These are phyloP conservation scores for Drosophila melanica DNA, from an alignment of 1,140 invertebrate species.

Conservation along the genomic window DNA sequence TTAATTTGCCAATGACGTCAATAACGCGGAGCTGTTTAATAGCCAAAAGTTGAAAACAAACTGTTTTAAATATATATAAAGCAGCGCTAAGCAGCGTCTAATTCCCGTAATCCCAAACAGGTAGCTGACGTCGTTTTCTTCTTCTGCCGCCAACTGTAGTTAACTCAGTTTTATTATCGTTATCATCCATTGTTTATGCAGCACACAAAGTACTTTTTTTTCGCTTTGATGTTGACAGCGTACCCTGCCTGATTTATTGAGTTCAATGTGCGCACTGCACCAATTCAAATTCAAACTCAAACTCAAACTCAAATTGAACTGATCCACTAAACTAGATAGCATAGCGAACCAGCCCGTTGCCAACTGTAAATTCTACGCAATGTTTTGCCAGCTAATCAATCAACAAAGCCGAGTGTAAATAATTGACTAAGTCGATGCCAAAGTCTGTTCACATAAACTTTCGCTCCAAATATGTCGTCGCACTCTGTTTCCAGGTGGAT, in stretches of 20 bases:
- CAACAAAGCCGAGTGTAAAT: slow-evolving; percentile 36
- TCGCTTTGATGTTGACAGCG: slow-evolving; percentile 19
- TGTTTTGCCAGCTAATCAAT: slow-evolving; percentile 35
- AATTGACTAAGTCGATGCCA: slow-evolving; percentile 33
- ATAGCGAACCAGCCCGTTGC: background rate
- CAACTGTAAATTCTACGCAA: slow-evolving; percentile 2
- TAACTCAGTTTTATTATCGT: slow-evolving; percentile 41
- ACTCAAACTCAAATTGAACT: too few relatives aligned
- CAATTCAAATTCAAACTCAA: background rate
- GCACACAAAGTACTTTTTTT: slow-evolving; percentile 22
- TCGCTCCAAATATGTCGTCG: slow-evolving; percentile 32
- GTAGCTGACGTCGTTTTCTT: slow-evolving; percentile 35
- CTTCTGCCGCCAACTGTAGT: slow-evolving; percentile 13
- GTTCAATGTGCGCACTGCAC: slow-evolving; percentile 20
- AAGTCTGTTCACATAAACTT: slow-evolving; percentile 8
- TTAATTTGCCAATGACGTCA: slow-evolving; percentile 38
- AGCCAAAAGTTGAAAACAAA: too few relatives aligned
- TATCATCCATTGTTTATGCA: slow-evolving; percentile 36
- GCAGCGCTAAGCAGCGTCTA: slow-evolving; percentile 9
- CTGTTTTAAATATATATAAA: slow-evolving; percentile 10
- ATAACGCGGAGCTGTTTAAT: slow-evolving; percentile 17
- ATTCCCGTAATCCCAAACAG: slow-evolving; percentile 22
- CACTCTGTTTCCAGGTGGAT: background rate
- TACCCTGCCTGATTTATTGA: slow-evolving; percentile 25
- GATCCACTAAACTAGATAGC: slow-evolving; percentile 17